Evolutionary conservation across 1,140 invertebrate genomes (phyloP), one percentile per base, ranked within the genome.

Genomic region (Anastatus disparis): DNA sequence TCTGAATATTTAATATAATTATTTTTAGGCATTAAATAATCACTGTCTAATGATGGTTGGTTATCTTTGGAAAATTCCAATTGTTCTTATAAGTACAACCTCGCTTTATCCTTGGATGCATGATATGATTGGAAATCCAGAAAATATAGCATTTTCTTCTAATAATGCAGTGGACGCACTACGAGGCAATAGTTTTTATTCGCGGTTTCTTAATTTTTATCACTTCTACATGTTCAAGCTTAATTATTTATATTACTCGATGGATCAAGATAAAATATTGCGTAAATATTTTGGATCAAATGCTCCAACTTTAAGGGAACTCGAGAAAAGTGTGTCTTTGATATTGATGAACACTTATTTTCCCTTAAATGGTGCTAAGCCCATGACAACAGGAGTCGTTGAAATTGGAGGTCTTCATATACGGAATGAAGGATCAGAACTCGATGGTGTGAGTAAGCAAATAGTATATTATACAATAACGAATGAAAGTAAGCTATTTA

Each of bases 341-440:
- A 70, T 90, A 12, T 75, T 91, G 10, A 78, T 86, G 0, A 91
- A 91, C 77, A 84, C 84, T n/a, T 87, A 91, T 80, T 86, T 87
- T 55, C 78, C 83, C 2, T 55, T 89, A 4, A 87, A 85, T 67
- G 82, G 84, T 3, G 78, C 88, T 0, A 82, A 83, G 42, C 86
- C 88, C 0, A 78, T 78, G 13, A 78, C 84, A 2, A 86, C 88
- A 0, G 85, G 83, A 29, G 74, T 88, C 1, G 75, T 90, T 6
- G 88, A 90, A 79, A 84, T 91, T 17, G 89, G 88, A 9, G 90
- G 89, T n/a, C 74, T 91, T 3, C 89, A 89, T 69, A 76, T 88
- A 2, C 74, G 79, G 4, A 78, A 85, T 1, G 76, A 81, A 1
- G 72, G 40, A 3, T 20, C 73, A 1, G 64, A 78, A 44, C 58